Base-by-base conservation (phyloP, 2,797 vertebrate species). In the Silurus lanzhouensis region DNA sequence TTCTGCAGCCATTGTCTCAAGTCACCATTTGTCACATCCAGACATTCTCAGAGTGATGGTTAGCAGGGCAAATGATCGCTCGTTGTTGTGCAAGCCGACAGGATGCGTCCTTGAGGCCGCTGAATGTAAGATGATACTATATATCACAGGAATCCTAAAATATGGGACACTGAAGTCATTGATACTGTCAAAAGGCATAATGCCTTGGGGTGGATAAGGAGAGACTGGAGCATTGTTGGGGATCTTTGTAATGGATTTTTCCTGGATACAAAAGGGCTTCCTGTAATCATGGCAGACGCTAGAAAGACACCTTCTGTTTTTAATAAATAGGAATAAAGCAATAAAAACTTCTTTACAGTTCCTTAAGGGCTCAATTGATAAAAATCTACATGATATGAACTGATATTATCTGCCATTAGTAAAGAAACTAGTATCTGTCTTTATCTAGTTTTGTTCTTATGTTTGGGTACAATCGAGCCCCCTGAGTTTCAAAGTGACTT, bases 131-230 rank as follows among this genome's bases (percentile, higher is more conserved):
- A 85, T 67, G 86, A 84, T 88, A 76, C 80, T 74, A 58, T 84
- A 82, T 85, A 87, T 88, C 86, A 86, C 68, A 85, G 76, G 80
- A 85, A 66, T 68, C 76, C 78, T 83, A 61, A 38, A 71, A 85
- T 87, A 86, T 79, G 83, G 76, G 83, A 83, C 75, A 57, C 74
- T 52, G 83, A 82, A 71, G 85, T 78, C 75, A 85, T 76, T 44
- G 81, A 86, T 85, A 82, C 66, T 88, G 88, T 89, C 86, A 84
- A 81, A 88, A 86, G 71, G 25, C 83, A 74, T 83, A 82, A 84
- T 87, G 84, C 48, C 79, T 83, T 87, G 74, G 78, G 77, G 86
- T 78, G 52, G 3, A 84, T 86, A 85, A 88, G 85, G 71, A 71
- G 85, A 87, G 81, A 85, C 71, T n/a, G 9, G 17, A 79, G 71